Evolutionary conservation across 2,888 invertebrate species (phyloP).

Genomic region (Himalopsyche kuldschensis): DNA sequence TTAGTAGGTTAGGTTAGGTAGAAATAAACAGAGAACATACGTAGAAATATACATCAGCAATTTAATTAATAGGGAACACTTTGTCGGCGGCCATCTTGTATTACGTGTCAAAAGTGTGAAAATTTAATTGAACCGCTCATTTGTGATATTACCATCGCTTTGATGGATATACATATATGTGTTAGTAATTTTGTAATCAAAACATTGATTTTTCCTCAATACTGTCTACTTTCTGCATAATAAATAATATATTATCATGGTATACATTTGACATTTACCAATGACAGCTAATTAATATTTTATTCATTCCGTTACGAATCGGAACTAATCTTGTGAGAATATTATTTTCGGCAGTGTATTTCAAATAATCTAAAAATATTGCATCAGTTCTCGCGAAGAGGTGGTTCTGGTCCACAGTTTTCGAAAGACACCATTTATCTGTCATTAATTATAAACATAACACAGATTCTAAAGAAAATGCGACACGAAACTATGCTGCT

Average conservation of each 20-base stretch:
- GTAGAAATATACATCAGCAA: too few species aligned
- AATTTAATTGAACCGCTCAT: too few species aligned
- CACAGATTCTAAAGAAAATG: background rate
- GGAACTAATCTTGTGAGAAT: background rate
- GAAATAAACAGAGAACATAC: too few species aligned
- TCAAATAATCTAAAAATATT: background rate
- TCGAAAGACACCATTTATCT: background rate
- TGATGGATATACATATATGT: too few species aligned
- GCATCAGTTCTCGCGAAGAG: background rate
- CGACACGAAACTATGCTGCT: background rate
- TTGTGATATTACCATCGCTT: too few species aligned
- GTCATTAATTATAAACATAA: background rate
- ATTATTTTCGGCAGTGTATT: background rate
- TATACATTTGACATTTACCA: background rate
- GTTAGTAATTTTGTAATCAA: too few species aligned
- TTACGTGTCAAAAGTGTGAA: too few species aligned
- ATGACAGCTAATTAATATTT: background rate
- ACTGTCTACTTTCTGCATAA: background rate
- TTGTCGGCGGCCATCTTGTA: too few species aligned
- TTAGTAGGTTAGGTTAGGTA: too few species aligned
- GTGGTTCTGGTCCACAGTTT: background rate
- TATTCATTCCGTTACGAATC: background rate
- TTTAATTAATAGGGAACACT: too few species aligned
- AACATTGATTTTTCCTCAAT: background rate
- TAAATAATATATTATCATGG: background rate